Base-by-base conservation (phyloP, 23 tunicate genomes). In the Styela clava region DNA sequence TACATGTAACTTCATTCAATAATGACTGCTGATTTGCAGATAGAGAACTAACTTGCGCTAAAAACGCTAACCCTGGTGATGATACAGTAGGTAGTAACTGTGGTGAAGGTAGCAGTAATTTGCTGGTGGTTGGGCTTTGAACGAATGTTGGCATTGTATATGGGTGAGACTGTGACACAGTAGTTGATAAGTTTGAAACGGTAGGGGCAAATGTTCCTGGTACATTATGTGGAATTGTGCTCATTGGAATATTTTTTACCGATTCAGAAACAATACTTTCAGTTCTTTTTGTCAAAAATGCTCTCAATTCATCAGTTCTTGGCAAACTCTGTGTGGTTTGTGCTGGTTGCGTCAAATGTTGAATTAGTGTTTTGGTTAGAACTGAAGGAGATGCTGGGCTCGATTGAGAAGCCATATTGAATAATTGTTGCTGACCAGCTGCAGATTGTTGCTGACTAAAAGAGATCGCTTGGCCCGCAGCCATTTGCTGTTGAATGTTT, bases 1-100 rank as follows among this genome's bases (percentile, higher is more conserved):
- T 65, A 9, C 37, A 35, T 35, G 24, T 28, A 5, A 32, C 32
- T 21, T 71, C 24, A n/a, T 33, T 21, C 77, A 30, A 34, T 18
- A 16, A 21, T 34, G 35, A 3, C 5, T 18, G 65, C 16, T 44
- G 33, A 25, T 56, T 56, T 52, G 81, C 23, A n/a, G 63, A 33
- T 21, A 76, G 52, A 9, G 81, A 76, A 29, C 81, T 76, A 27
- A 76, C 65, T 29, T 76, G 81, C 16, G 81, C 81, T 0, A 76
- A 26, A 52, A 76, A 76, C 27, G 81, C 81, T 56, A 76, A 52
- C 16, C 81, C 81, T 18, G 81, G 81, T 25, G 81, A 76, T 22
- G 81, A 76, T 0, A 76, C 81, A 2, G 34, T 32, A 30, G 77
- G 37, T 32, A 5, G 31, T 3, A 28, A 65, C 16, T 65, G 71